Evolutionary conservation across 1,140 invertebrate genomes (phyloP).

Genomic region (Trichonephila inaurata): DNA sequence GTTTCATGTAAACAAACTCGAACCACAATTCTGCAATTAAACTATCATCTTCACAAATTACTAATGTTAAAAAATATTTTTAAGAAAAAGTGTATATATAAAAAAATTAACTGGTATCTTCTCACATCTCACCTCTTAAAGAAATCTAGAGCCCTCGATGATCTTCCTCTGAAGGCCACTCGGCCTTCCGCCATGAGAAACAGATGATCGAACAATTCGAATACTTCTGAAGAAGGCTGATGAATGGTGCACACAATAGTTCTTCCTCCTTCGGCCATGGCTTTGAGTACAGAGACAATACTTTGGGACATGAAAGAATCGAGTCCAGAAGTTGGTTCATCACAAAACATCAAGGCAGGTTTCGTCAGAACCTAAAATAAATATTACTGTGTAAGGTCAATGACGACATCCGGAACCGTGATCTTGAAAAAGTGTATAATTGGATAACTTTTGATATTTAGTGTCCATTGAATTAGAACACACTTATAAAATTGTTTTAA

Average conservation of each 20-base stretch:
- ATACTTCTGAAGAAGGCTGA: slow-evolving; percentile 96
- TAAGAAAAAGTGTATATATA: too few relatives aligned
- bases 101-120: too few relatives aligned
- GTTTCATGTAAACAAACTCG: too few relatives aligned
- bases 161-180: slow-evolving; percentile 93
- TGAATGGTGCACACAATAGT: slow-evolving; percentile 97
- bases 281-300: slow-evolving; percentile 90
- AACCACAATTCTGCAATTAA: too few relatives aligned
- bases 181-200: slow-evolving; percentile 95
- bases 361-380: slow-evolving; percentile 90
- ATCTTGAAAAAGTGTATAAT: too few relatives aligned
- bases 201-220: slow-evolving; percentile 94
- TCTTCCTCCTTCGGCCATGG: slow-evolving; percentile 89
- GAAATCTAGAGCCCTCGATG: slow-evolving; percentile 89
- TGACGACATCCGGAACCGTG: too few relatives aligned
- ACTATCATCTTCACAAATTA: too few relatives aligned
- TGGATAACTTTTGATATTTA: too few relatives aligned
- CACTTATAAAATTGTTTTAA: too few relatives aligned
- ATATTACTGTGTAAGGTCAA: background rate
- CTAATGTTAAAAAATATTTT: too few relatives aligned
- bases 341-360: slow-evolving; percentile 97
- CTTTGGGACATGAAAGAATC: slow-evolving; percentile 96
- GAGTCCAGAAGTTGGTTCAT: slow-evolving; percentile 96
- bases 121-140: slow-evolving; percentile 87
- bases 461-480: too few relatives aligned